phyloP scores from a whole-genome alignment of 2,888 invertebrate species.

The Rhodophaea formosa region DNA sequence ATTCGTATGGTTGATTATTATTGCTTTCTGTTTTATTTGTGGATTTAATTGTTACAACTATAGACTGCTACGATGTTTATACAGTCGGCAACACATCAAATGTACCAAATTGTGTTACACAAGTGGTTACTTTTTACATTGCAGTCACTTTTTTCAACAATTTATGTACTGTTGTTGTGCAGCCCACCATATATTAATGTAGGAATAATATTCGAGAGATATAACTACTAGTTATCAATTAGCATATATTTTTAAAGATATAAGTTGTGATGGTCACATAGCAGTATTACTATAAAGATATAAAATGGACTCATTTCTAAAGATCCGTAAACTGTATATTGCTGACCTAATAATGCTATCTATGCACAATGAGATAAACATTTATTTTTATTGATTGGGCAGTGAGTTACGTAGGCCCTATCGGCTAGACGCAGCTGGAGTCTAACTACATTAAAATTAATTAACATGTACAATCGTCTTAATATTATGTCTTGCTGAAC shows the following conservation, averaged over 20 bases:
- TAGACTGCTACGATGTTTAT: slow-evolving; percentile 27
- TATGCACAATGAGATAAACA: slow-evolving; percentile 39
- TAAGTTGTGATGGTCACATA: slow-evolving; percentile 41
- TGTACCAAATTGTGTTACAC: too few relatives aligned
- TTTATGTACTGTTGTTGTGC: slow-evolving; percentile 1
- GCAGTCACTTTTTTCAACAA: too few relatives aligned
- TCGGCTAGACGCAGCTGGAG: background rate
- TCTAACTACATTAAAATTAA: slow-evolving; percentile 8
- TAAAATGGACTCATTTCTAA: slow-evolving; percentile 46
- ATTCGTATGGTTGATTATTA: slow-evolving; percentile 45
- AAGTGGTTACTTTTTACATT: too few relatives aligned
- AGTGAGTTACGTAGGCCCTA: slow-evolving; percentile 36
- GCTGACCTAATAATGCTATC: slow-evolving; percentile 37
- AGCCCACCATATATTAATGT: slow-evolving; percentile 15
- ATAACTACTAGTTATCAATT: slow-evolving; percentile 4
- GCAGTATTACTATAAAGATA: slow-evolving; percentile 42
- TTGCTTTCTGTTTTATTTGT: slow-evolving; percentile 45
- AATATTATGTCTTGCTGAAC: slow-evolving; percentile 3
- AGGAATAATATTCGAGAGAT: slow-evolving; percentile 31
- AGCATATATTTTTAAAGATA: slow-evolving; percentile 27
- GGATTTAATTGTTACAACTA: slow-evolving; percentile 29
- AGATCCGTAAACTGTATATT: slow-evolving; percentile 28
- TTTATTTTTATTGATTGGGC: slow-evolving; percentile 37
- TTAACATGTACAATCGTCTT: slow-evolving; percentile 10
- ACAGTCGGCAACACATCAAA: too few relatives aligned